These are phyloP conservation scores for Pemphredon lugubris DNA, from an alignment of 2,888 invertebrate genomes.

Conservation along the genomic window DNA sequence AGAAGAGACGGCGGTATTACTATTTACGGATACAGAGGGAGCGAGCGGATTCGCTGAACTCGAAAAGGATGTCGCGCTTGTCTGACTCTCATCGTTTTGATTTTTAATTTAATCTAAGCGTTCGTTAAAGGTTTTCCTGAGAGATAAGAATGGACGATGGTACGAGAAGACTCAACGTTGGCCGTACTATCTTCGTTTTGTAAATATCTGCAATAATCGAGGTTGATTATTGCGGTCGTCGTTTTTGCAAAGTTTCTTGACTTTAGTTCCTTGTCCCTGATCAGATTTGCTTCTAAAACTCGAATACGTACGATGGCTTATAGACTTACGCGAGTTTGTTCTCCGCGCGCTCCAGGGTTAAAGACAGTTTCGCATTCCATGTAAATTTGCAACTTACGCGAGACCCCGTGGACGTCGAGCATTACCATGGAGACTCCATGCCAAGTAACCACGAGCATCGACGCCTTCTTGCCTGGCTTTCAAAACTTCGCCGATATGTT, in stretches of 20 bases:
- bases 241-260: too few relatives aligned
- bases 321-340: too few relatives aligned
- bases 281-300: too few relatives aligned
- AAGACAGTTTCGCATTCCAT: too few relatives aligned
- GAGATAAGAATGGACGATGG: too few relatives aligned
- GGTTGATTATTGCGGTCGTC: background rate
- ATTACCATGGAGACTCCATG: slow-evolving; percentile 91
- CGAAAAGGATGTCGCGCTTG: slow-evolving; percentile 24
- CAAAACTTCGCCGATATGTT: slow-evolving; percentile 66
- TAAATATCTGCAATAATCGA: background rate
- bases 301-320: too few relatives aligned
- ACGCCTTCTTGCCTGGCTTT: slow-evolving; percentile 62
- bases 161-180: too few relatives aligned
- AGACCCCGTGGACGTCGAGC: slow-evolving; percentile 89
- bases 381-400: slow-evolving; percentile 85
- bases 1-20: too few relatives aligned
- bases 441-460: slow-evolving; percentile 84
- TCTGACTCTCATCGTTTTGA: slow-evolving; percentile 11
- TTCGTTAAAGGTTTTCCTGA: too few relatives aligned
- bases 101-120: too few relatives aligned
- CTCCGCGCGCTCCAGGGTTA: too few relatives aligned
- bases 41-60: background rate
- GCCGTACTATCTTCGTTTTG: background rate
- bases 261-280: too few relatives aligned
- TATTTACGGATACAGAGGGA: background rate